These are phyloP conservation scores for Oryzaephilus surinamensis DNA, from an alignment of 1,140 invertebrate genomes.

Conservation along the genomic window DNA sequence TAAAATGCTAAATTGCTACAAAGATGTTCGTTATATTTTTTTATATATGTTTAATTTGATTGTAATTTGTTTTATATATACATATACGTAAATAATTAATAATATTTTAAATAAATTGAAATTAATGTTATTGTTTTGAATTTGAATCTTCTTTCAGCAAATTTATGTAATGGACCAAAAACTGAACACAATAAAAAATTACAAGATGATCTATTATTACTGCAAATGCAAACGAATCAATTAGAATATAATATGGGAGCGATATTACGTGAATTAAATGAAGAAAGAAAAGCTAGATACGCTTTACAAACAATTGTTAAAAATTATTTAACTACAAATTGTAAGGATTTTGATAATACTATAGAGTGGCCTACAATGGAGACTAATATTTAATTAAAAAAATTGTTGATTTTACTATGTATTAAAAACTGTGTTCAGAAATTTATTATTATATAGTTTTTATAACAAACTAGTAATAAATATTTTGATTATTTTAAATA, in stretches of 20 bases:
- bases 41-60: conserved; percentile 3
- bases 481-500: conserved; percentile 7
- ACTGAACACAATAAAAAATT: conserved; percentile 16
- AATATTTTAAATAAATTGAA: not conserved
- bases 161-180: conserved; percentile 16
- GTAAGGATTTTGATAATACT: conserved; percentile 25
- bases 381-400: conserved; percentile 21
- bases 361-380: conserved; percentile 30
- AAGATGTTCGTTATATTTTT: too few relatives aligned
- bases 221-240: conserved; percentile 30
- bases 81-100: conserved; percentile 3
- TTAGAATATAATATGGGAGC: conserved; percentile 28
- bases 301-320: conserved; percentile 31
- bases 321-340: conserved; percentile 21
- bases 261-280: conserved; percentile 27
- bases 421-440: too few relatives aligned
- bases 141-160: conserved; percentile 27
- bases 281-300: conserved; percentile 29
- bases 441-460: conserved; percentile 5
- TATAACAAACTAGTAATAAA: conserved; percentile 8
- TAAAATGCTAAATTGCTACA: too few relatives aligned
- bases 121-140: too few relatives aligned
- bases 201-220: conserved; percentile 18
- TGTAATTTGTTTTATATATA: not conserved
- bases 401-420: too few relatives aligned